Evolutionary conservation across 2,113 vertebrate genomes (phyloP).

Genomic region (Pelodiscus sinensis): DNA sequence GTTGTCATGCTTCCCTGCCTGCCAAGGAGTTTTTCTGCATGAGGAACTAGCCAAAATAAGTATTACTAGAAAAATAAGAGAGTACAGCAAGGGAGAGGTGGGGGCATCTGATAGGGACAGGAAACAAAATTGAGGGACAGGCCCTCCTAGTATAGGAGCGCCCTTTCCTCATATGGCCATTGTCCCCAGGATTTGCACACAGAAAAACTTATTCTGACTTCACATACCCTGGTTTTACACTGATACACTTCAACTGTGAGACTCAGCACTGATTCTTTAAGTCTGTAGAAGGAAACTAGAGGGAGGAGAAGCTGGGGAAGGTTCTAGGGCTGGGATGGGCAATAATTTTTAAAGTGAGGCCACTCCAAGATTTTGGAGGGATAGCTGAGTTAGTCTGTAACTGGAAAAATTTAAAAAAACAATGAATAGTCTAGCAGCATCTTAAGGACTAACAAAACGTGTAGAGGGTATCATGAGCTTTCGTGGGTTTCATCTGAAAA

Average conservation of each 20-base stretch:
- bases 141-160: neutral
- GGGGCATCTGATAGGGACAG: accelerated
- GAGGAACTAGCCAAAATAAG: neutral
- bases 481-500: too few relatives aligned
- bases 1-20: neutral
- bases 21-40: neutral
- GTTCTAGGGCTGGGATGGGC: too few relatives aligned
- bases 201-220: neutral
- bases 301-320: neutral
- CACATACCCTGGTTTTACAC: neutral
- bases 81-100: accelerated
- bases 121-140: neutral
- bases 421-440: too few relatives aligned
- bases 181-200: neutral
- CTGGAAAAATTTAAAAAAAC: too few relatives aligned
- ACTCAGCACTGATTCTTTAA: neutral
- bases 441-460: too few relatives aligned
- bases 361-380: too few relatives aligned
- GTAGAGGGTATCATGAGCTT: too few relatives aligned
- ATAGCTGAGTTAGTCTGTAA: too few relatives aligned
- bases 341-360: too few relatives aligned
- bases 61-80: neutral
- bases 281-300: neutral
- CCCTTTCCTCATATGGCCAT: neutral
- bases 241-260: neutral